A percentile compares a stretch with the other conserved stretches of the same genome.
Conservation (phyloP, 2,797 vertebrate species). For the Petrocephalus sullivani region DNA sequence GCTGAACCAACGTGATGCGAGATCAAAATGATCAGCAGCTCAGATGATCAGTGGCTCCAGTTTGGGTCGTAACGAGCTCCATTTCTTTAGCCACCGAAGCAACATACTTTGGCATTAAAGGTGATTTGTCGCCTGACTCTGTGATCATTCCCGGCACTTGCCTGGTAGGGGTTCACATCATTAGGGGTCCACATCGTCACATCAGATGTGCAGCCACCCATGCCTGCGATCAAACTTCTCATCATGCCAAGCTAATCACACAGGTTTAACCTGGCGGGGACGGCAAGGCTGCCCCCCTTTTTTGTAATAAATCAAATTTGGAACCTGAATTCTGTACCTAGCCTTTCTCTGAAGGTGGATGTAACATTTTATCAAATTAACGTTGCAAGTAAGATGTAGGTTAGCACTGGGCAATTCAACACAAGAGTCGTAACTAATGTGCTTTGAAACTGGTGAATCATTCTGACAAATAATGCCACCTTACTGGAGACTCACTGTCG, state of each 20-base stretch:
- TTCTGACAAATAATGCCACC: background rate
- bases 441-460: background rate
- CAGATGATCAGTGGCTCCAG: background rate
- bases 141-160: constrained; percentile 13
- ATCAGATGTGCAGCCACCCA: constrained; percentile 20
- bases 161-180: constrained; percentile 23
- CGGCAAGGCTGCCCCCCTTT: background rate
- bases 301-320: background rate
- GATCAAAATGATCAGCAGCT: background rate
- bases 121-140: constrained; percentile 25
- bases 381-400: background rate
- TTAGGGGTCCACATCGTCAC: constrained; percentile 35
- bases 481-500: background rate
- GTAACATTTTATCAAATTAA: background rate
- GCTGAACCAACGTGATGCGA: background rate
- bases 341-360: background rate
- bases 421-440: background rate
- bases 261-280: background rate
- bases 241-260: constrained; percentile 31
- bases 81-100: constrained; percentile 15
- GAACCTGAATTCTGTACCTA: background rate
- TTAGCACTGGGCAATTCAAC: background rate
- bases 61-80: constrained; percentile 13
- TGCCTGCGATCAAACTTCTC: constrained; percentile 23
- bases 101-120: constrained; percentile 20